phyloP scores from a whole-genome alignment of 2,888 invertebrate genomes.

The Orthosia cruda region DNA sequence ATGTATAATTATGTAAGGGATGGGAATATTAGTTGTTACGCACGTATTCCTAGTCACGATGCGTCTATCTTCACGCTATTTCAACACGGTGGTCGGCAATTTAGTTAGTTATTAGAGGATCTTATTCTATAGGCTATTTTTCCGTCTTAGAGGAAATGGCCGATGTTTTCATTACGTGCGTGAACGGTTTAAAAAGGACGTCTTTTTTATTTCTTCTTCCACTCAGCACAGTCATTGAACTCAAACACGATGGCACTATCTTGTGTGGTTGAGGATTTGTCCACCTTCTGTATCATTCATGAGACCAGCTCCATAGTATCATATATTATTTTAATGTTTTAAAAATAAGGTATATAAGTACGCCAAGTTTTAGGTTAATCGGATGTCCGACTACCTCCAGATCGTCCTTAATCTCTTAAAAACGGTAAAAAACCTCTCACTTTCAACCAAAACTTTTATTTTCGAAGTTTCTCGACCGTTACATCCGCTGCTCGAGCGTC shows the following conservation, averaged over 20 bases:
- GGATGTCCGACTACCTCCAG: not conserved
- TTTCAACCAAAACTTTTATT: slow-evolving; percentile 47
- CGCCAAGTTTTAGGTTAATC: too few species aligned
- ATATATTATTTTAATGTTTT: too few species aligned
- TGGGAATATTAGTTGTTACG: slow-evolving; percentile 39
- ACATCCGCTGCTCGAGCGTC: slow-evolving; percentile 39
- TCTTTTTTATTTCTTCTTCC: not conserved
- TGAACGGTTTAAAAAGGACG: not conserved
- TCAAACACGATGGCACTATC: too few species aligned
- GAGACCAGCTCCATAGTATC: too few species aligned
- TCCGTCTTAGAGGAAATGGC: slow-evolving; percentile 30
- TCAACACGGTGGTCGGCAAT: slow-evolving; percentile 47
- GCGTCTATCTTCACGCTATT: slow-evolving; percentile 44
- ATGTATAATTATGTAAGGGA: not conserved
- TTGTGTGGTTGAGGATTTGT: too few species aligned
- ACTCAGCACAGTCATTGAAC: too few species aligned
- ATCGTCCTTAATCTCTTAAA: not conserved
- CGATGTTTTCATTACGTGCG: slow-evolving; percentile 4
- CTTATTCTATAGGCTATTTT: slow-evolving; percentile 23
- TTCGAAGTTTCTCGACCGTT: slow-evolving; percentile 33
- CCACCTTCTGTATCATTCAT: too few species aligned
- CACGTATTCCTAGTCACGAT: slow-evolving; percentile 50
- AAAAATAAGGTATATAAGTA: too few species aligned
- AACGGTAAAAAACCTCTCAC: slow-evolving; percentile 37
- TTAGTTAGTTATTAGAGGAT: slow-evolving; percentile 41